A percentile compares a stretch with the other conserved stretches of the same genome.
These are phyloP conservation scores for Pantala flavescens DNA, from an alignment of 1,140 invertebrate species.

Conservation along the genomic window DNA sequence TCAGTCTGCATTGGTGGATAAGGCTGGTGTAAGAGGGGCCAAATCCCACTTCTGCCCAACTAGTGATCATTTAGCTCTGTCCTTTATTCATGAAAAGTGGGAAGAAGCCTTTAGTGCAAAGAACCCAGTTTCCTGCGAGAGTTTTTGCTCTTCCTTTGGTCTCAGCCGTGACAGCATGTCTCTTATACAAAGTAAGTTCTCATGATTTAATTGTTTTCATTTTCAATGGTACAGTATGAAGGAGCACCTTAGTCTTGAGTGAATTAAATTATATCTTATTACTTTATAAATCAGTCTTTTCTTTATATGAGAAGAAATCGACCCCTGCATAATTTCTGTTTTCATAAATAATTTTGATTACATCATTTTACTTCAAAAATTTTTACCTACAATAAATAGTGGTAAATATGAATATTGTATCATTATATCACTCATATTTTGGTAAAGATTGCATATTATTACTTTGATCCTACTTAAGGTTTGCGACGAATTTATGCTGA, in stretches of 20 bases:
- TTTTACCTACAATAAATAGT: no score
- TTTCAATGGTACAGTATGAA: no score
- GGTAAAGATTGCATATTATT: no score
- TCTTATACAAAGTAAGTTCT: slow-evolving; percentile 35
- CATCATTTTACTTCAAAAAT: no score
- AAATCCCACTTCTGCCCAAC: slow-evolving; percentile 38
- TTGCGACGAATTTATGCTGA: slow-evolving; percentile 34
- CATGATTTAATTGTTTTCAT: neutral
- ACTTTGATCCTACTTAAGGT: slow-evolving; percentile 30
- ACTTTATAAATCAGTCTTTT: no score
- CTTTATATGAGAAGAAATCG: no score
- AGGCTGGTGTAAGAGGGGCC: slow-evolving; percentile 32
- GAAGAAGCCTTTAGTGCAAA: slow-evolving; percentile 26
- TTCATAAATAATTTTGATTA: no score
- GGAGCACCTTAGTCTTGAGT: no score
- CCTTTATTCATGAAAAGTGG: slow-evolving; percentile 40
- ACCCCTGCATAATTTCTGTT: no score
- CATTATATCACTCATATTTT: no score
- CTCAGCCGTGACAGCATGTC: slow-evolving; percentile 35
- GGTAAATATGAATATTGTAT: no score
- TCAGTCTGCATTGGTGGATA: slow-evolving; percentile 25
- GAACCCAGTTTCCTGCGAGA: slow-evolving; percentile 21
- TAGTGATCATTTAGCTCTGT: slow-evolving; percentile 44
- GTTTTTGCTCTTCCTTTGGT: slow-evolving; percentile 32
- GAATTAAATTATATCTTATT: no score